Evolutionary conservation across 2,113 vertebrate genomes (phyloP).

Genomic region (Prionailurus viverrinus): DNA sequence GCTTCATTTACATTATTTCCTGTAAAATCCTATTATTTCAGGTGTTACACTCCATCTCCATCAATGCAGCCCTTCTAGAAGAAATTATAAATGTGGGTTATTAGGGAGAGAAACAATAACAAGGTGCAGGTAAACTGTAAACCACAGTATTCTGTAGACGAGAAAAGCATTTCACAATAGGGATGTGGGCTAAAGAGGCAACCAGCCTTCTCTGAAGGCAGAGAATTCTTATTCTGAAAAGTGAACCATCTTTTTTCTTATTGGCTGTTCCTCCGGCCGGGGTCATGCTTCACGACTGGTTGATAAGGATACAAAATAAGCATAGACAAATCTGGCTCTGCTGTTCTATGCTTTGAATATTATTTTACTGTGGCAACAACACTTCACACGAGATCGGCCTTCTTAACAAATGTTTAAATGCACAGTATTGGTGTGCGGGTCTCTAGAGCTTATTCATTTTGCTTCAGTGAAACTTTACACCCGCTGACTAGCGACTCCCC

Average conservation of each 20-base stretch:
- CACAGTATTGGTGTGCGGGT: neutral
- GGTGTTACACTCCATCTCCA: neutral
- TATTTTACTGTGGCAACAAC: neutral
- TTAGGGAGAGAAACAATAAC: neutral
- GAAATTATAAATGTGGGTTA: neutral
- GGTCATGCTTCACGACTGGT: neutral
- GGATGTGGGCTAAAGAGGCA: neutral
- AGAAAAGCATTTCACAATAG: neutral
- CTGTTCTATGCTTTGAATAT: neutral
- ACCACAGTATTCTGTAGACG: neutral
- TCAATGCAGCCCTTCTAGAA: neutral
- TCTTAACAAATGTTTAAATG: neutral
- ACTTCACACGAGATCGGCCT: neutral
- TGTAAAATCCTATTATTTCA: constrained; percentile 74
- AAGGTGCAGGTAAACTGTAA: constrained; percentile 33
- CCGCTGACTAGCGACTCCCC: neutral
- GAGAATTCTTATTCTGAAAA: constrained; percentile 46
- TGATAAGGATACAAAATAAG: neutral
- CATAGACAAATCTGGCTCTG: neutral
- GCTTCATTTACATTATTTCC: constrained; percentile 76
- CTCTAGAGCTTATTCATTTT: neutral
- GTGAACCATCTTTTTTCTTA: neutral
- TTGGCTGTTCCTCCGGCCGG: neutral
- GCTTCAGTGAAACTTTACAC: neutral
- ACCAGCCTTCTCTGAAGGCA: neutral